Conservation (phyloP, 53 echinoderm and acorn worm species). For the Paracentrotus lividus region DNA sequence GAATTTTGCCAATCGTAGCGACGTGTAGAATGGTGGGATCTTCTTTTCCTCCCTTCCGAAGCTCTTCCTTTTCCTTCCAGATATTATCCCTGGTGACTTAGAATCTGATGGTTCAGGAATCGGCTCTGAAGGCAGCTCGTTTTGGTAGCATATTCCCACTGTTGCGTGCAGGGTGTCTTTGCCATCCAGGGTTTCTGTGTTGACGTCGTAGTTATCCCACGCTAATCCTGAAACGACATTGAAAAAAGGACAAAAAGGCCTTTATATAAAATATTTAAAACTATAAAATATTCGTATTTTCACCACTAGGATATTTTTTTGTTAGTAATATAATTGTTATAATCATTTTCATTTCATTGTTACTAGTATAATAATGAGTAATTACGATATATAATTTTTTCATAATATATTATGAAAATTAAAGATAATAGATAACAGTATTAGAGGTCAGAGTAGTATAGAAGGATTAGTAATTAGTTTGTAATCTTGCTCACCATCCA, state of each 20-base stretch:
- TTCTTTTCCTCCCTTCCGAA: not conserved
- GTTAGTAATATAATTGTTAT: too few relatives aligned
- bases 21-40: not conserved
- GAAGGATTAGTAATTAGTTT: not conserved
- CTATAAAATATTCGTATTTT: too few relatives aligned
- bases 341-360: too few relatives aligned
- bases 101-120: not conserved
- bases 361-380: too few relatives aligned
- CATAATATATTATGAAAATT: not conserved
- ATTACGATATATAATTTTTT: too few relatives aligned
- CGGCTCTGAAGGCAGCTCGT: conserved; percentile 39
- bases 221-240: conserved; percentile 63
- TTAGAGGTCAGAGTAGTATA: not conserved
- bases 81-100: not conserved
- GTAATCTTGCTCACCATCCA: too few relatives aligned
- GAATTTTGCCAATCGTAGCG: not conserved
- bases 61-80: not conserved
- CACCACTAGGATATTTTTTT: too few relatives aligned
- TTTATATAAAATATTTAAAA: too few relatives aligned
- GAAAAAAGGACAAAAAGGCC: not conserved
- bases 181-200: conserved; percentile 80
- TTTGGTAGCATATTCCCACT: conserved; percentile 86
- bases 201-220: conserved; percentile 87
- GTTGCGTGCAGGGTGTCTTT: conserved; percentile 82
- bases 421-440: not conserved